phyloP scores from a whole-genome alignment of 1,140 invertebrate genomes.

The Heliothis subflexa region DNA sequence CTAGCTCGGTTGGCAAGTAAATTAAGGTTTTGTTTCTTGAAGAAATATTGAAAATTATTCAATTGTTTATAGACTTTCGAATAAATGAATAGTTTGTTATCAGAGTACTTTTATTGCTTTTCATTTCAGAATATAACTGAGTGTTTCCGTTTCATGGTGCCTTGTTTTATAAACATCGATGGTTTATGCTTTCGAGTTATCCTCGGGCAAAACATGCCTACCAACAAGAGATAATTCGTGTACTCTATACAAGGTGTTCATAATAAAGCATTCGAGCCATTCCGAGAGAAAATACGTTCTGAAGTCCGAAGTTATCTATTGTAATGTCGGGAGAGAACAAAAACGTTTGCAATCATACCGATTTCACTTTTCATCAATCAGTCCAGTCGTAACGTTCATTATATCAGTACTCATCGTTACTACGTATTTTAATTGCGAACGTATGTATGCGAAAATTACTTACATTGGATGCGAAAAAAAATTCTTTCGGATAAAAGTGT shows the following conservation, averaged over 20 bases:
- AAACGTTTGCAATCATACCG: constrained; percentile 30
- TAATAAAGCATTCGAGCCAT: constrained; percentile 33
- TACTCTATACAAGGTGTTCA: constrained; percentile 35
- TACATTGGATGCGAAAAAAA: neutral
- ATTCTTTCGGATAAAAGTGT: constrained; percentile 37
- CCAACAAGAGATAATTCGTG: constrained; percentile 36
- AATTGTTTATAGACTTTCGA: constrained; percentile 26
- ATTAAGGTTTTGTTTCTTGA: neutral
- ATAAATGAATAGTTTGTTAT: constrained; percentile 35
- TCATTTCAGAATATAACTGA: constrained; percentile 21
- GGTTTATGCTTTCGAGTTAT: constrained; percentile 31
- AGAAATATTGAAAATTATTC: constrained; percentile 19
- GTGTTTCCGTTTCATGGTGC: neutral
- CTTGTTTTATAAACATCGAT: constrained; percentile 36
- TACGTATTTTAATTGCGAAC: constrained; percentile 28
- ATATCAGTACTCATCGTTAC: constrained; percentile 38
- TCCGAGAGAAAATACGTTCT: constrained; percentile 33
- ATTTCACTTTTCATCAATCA: constrained; percentile 42
- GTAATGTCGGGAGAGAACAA: constrained; percentile 9
- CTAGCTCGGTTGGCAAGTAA: constrained; percentile 1
- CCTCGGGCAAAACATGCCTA: constrained; percentile 37
- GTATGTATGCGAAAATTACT: constrained; percentile 9
- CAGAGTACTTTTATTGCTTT: constrained; percentile 25
- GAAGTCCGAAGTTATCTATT: constrained; percentile 33
- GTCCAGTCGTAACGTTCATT: constrained; percentile 24